phyloP scores from a whole-genome alignment of 2,113 vertebrate species.

The Zapornia atra region DNA sequence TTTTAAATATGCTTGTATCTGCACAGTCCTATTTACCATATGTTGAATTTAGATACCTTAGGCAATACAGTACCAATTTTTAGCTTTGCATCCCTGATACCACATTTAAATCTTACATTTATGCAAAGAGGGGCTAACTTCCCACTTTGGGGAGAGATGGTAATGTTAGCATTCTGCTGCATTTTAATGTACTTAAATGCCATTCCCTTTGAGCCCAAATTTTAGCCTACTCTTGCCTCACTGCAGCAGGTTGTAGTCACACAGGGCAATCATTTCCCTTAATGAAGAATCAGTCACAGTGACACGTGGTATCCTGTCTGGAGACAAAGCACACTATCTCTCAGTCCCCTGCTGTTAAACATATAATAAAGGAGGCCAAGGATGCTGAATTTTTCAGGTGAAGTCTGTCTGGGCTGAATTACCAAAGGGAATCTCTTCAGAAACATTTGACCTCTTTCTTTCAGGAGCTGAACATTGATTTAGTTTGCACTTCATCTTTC shows the following conservation, averaged over 20 bases:
- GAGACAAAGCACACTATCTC: neutral
- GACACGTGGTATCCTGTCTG: neutral
- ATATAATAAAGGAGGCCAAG: neutral
- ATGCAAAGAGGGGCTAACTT: neutral
- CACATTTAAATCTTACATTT: neutral
- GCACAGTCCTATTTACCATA: constrained; percentile 24
- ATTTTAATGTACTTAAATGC: neutral
- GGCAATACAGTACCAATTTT: constrained; percentile 11
- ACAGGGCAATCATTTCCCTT: neutral
- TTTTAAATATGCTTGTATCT: constrained; percentile 49
- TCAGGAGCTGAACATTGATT: neutral
- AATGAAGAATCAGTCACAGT: neutral
- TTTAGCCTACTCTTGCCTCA: neutral
- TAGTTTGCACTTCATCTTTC: neutral
- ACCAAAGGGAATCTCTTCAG: neutral
- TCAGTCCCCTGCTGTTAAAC: neutral
- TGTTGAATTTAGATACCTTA: constrained; percentile 44
- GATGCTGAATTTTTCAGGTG: constrained; percentile 4
- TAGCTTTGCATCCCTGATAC: neutral
- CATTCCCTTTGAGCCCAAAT: neutral
- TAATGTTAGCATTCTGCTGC: neutral
- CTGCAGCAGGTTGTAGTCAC: neutral
- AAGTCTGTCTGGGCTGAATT: neutral
- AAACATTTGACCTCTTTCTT: neutral
- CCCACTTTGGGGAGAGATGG: neutral